A percentile compares a stretch with the other conserved stretches of the same genome.
phyloP scores from a whole-genome alignment of 1,140 invertebrate genomes.

The Littorina saxatilis region DNA sequence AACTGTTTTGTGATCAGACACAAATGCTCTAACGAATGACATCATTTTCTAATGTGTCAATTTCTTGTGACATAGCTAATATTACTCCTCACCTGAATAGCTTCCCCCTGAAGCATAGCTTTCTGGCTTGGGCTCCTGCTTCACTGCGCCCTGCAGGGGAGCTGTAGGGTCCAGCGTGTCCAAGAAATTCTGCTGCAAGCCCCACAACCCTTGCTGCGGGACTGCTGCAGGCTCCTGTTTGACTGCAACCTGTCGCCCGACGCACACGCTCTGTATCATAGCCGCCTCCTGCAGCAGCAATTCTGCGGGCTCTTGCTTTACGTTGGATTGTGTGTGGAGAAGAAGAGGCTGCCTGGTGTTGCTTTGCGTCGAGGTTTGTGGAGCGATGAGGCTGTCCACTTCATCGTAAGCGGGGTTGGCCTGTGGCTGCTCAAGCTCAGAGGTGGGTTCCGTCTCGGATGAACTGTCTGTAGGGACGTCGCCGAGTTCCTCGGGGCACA shows the following conservation, averaged over 20 bases:
- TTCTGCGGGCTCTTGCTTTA: no score
- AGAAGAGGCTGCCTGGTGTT: no score
- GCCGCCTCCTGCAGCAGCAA: no score
- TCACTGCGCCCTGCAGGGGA: not conserved
- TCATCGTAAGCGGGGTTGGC: conserved; percentile 36
- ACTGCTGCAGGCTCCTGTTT: not conserved
- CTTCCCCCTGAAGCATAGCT: conserved; percentile 63
- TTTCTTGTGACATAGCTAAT: no score
- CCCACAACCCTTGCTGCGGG: not conserved
- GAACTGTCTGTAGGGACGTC: conserved; percentile 41
- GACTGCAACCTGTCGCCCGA: not conserved
- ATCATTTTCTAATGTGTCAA: no score
- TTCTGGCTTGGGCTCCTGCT: conserved; percentile 48
- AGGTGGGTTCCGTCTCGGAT: conserved; percentile 44
- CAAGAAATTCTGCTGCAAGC: not conserved
- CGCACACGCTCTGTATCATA: no score
- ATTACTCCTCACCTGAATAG: conserved; percentile 63
- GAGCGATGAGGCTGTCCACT: conserved; percentile 14
- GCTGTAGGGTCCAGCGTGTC: conserved; percentile 32
- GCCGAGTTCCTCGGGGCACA: conserved; percentile 86
- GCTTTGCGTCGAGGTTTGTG: not conserved
- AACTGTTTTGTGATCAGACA: no score
- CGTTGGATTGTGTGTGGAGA: not conserved
- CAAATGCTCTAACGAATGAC: no score
- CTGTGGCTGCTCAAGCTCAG: conserved; percentile 25